Conservation (phyloP, 1,140 invertebrate genomes). For the Euschistus heros region DNA sequence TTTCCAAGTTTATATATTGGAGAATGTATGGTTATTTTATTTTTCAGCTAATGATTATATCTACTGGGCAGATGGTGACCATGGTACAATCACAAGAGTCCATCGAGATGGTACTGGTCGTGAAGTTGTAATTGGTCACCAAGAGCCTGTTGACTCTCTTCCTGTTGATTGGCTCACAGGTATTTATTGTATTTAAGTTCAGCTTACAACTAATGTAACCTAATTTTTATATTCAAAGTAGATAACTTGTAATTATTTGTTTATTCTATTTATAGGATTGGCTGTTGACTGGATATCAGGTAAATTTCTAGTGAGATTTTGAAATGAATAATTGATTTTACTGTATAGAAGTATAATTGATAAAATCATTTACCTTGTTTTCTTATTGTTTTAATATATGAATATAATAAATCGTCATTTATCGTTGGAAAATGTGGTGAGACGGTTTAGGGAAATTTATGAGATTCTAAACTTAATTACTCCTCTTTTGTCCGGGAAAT, state of each 20-base stretch:
- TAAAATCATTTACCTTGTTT: too few relatives aligned
- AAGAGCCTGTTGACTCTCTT: conserved; percentile 45
- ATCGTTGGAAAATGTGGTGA: too few relatives aligned
- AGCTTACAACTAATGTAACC: not conserved
- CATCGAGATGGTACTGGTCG: conserved; percentile 63
- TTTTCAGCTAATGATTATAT: conserved; percentile 48
- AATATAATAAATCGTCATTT: too few relatives aligned
- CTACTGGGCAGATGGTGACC: conserved; percentile 71
- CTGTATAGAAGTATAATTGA: too few relatives aligned
- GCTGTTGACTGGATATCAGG: conserved; percentile 41
- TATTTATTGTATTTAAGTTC: conserved; percentile 27
- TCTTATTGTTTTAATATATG: too few relatives aligned
- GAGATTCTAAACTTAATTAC: too few relatives aligned
- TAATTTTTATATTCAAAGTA: too few relatives aligned
- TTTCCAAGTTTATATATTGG: too few relatives aligned
- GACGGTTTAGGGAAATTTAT: too few relatives aligned
- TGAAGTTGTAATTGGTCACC: conserved; percentile 44
- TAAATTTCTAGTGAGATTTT: conserved; percentile 16
- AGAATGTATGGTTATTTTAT: too few relatives aligned
- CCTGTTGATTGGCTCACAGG: conserved; percentile 54
- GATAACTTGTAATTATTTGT: not conserved
- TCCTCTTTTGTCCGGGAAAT: too few relatives aligned
- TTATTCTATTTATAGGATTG: conserved; percentile 32
- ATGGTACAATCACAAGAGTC: conserved; percentile 60
- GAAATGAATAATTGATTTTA: too few relatives aligned